Evolutionary conservation across 1,140 invertebrate species (phyloP), one percentile per base, ranked within the genome.

Genomic region (Cydia pomonella): DNA sequence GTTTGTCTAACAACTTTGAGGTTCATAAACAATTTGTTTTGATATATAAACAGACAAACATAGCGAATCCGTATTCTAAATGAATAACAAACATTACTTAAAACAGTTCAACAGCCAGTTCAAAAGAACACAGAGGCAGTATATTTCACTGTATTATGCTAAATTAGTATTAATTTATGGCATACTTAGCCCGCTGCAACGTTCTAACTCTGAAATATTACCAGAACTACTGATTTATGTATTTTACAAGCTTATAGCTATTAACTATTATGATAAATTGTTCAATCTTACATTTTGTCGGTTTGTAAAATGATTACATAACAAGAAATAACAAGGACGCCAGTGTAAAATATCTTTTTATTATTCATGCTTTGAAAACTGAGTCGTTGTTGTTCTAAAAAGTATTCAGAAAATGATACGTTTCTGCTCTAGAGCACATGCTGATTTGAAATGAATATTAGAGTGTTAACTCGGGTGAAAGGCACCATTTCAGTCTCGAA

Each of bases 161-260:
- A 69, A 69, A 33, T 69, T 38, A 69, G 29, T 69, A 69, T 69
- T 29, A 69, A 69, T 69, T 33, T 33, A 69, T 69, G 29, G 64
- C n/a, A 27, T 64, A 33, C 64, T 69, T 69, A 69, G 27, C 64
- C 63, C n/a, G 27, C 27, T 69, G 64, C 64, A 69, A 33, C n/a
- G 64, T 69, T 18, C 64, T 69, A 69, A 69, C 64, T 33, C 64
- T 69, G 27, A 69, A 69, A 69, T 69, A 69, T 69, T 69, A 69
- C 29, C 12, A 0, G 21, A 59, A 59, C 53, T 59, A 23, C 53
- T 59, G 53, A 59, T 59, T 59, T 59, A 59, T 59, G 53, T 59
- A 7, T 59, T 21, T 59, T 59, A 59, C 53, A 23, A 23, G 53
- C 53, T 59, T 59, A 59, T 59, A 59, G 21, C 53, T 59, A 59